Base-by-base conservation (phyloP, 2,797 vertebrate species). In the Pelodytes ibericus region DNA sequence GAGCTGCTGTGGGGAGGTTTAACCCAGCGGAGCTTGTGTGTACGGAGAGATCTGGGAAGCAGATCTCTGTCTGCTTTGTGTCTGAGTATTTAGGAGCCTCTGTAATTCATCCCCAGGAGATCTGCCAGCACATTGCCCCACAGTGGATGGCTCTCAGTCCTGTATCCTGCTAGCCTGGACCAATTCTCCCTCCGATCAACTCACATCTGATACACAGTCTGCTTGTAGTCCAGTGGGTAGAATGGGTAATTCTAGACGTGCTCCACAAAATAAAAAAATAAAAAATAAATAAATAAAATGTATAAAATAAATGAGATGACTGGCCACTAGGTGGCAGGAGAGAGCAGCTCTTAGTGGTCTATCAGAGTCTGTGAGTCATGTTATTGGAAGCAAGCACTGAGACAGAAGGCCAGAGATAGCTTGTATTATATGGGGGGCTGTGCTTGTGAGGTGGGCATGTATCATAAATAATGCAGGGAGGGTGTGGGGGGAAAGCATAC, bases 261-360 rank as follows among this genome's bases (percentile, higher is more conserved):
- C 41, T 44, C 11, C 41, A 13, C 7, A 44, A 13, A 44, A 8
- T 6, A 44, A 16, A 16, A 16, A 44, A 44, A 36, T 36, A 11
- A 5, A 72, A n/a, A n/a, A n/a, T n/a, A n/a, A n/a, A n/a, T n/a
- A n/a, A n/a, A n/a, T n/a, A 16, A 0, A 7, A 26, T 7, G 16
- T 29, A 1, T 16, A 16, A 29, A 24, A 44, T 3, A 2, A 24
- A 33, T 33, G 9, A 61, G 4, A 16, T 2, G 1, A 29, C 4
- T n/a, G 6, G 2, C 18, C 65, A 27, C 58, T 24, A 41, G 65
- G 47, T 36, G 74, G 65, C n/a, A 24, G 16, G n/a, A 53, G 58
- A 39, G 74, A 75, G 74, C 65, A 56, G 30, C 24, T 1, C n/a
- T n/a, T 5, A 5, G n/a, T n/a, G 36, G 58, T 61, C 58, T 20